Evolutionary conservation across 2,113 vertebrate genomes (phyloP), one percentile per base, ranked within the genome.

Genomic region (Macrotus californicus): DNA sequence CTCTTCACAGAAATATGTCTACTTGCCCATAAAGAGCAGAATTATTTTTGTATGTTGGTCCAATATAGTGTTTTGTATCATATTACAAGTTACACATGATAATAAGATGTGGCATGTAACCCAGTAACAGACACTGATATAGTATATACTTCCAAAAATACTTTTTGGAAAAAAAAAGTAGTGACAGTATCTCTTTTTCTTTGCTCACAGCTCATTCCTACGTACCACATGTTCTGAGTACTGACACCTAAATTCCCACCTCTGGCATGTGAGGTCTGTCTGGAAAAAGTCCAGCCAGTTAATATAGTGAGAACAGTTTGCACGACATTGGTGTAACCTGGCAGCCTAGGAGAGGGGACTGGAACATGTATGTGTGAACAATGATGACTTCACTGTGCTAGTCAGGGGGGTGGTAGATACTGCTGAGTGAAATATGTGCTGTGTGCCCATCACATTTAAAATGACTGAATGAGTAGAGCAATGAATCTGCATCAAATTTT

Each of bases 51-150:
- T 86, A 16, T 3, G 70, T 85, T 94, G 54, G 91, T 80, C 67
- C 50, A 89, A 93, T 70, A 79, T 70, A 95, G 83, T 34, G 54
- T 93, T 96, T 96, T 97, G 75, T 95, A 94, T 97, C 81, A 94
- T 43, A 83, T 96, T 97, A 92, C 64, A 87, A 83, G 56, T 86
- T 91, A 91, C 34, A 87, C 88, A 64, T 5, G 22, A 94, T 95
- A 87, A 93, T 19, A 83, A 95, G 87, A 95, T 90, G 59, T 2
- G n/a, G n/a, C 15, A 41, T 86, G 70, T 89, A 93, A 95, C 64
- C 77, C 61, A n/a, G 6, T 72, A 70, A 94, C 92, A 31, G 31
- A 75, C 18, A 36, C 19, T 84, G 43, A 75, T 14, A 75, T 6
- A 41, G 82, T 34, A 41, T 52, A 81, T 66, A 69, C 0, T 48